Conservation (phyloP, 2,888 invertebrate genomes). For the Chouioia cunea region DNA sequence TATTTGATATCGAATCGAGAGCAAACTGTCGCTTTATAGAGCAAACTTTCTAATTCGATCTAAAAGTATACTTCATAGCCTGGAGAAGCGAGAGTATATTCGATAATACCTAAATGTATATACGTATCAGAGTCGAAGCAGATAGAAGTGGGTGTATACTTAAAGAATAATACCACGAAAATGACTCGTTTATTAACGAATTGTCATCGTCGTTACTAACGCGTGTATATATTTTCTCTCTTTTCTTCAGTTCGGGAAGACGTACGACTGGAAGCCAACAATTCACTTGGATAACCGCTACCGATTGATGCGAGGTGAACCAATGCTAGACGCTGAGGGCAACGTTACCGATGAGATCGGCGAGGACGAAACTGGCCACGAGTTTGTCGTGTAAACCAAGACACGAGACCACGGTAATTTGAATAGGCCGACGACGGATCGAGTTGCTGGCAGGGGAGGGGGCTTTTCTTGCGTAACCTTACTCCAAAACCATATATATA, state of each 20-base stretch:
- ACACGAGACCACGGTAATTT: constrained; percentile 22
- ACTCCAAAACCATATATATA: constrained; percentile 7
- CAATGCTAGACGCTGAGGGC: constrained; percentile 60
- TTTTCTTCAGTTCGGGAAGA: constrained; percentile 53
- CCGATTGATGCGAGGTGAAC: constrained; percentile 61
- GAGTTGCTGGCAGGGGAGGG: constrained; percentile 10
- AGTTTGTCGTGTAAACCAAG: neutral
- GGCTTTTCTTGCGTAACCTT: constrained; percentile 23
- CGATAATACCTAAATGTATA: no score
- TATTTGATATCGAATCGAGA: constrained; percentile 22
- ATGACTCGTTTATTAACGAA: no score
- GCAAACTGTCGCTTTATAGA: constrained; percentile 5
- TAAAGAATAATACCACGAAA: no score
- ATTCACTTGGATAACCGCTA: constrained; percentile 65
- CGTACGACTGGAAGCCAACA: constrained; percentile 52
- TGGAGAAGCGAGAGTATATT: neutral
- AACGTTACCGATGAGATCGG: constrained; percentile 58
- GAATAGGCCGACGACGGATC: constrained; percentile 22
- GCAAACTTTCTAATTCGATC: constrained; percentile 34
- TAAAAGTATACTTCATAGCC: neutral
- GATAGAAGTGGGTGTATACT: no score
- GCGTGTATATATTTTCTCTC: no score
- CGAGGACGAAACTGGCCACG: constrained; percentile 48
- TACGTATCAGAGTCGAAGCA: no score
- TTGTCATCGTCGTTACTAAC: no score